Evolutionary conservation across 2,888 invertebrate genomes (phyloP), one percentile per base, ranked within the genome.

Genomic region (Scelioninae gen. 1): DNA sequence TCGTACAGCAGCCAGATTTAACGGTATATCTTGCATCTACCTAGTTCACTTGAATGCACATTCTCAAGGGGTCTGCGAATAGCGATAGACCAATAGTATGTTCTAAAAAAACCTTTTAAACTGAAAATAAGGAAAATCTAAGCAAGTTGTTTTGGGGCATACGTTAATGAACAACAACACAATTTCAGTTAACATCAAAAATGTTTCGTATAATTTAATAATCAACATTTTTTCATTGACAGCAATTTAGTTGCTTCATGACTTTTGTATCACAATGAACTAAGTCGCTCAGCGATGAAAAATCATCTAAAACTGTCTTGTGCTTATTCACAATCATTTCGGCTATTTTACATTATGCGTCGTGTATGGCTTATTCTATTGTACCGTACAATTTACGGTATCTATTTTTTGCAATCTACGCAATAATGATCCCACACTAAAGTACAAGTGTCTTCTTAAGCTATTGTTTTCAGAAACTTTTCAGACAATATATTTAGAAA

Each of bases 1-100:
- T 69, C 55, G 53, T 66, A 55, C 66, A 49, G 62, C 66, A 72
- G 77, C 58, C 43, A 74, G 69, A 75, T 79, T 83, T 83, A 83
- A 83, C 83, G 83, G 83, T 83, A 82, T 66, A 78, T 71, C 75
- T 65, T 65, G 74, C 60, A 75, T 75, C 63, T 78, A 51, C 74
- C 63, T 78, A 75, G 78, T 69, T 63, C 63, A 56, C 78, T 74
- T 15, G 23, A 49, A 63, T 40, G 71, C 38, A 45, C 77, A 76
- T 78, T 66, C 68, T 60, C 51, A 58, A 55, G 49, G 34, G 29
- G 66, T 40, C 45, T 65, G 29, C 45, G 56, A n/a, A n/a, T n/a
- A n/a, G n/a, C n/a, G n/a, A n/a, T n/a, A n/a, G n/a, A n/a, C n/a
- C n/a, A n/a, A n/a, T n/a, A n/a, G n/a, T n/a, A n/a, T n/a, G n/a